Evolutionary conservation across 2,888 invertebrate species (phyloP), one percentile per base, ranked within the genome.

Genomic region (Trilocha varians): DNA sequence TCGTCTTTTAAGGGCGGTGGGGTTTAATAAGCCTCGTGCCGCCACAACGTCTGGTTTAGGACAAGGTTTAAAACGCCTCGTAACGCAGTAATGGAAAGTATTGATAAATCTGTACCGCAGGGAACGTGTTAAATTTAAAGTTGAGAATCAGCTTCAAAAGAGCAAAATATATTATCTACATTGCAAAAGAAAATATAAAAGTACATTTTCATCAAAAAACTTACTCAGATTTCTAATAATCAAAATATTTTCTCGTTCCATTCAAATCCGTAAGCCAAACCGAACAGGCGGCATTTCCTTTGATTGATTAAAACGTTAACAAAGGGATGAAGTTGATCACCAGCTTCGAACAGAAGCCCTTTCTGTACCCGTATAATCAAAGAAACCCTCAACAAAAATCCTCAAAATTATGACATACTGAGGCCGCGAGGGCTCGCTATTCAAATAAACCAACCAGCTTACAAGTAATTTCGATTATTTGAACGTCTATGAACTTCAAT

Each of bases 291-390:
- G 42, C 13, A 18, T 38, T 57, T 62, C 68, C 68, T 63, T 65
- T 84, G 85, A 84, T 85, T 85, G 85, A 85, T 85, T 85, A 85
- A 83, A 85, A 75, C 73, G 58, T 72, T 70, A 78, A 84, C 84
- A 83, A 79, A 76, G 74, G 80, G 82, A 79, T 82, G 74, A 77
- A 73, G 68, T 73, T 79, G 83, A 84, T 84, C 80, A 80, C 70
- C 61, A 64, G 77, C 78, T 79, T 78, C 78, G 75, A 67, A 59
- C 59, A 54, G 57, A 84, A 84, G 80, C 84, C 83, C 74, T 85
- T 79, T 78, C 76, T 78, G 64, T 70, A 65, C 65, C 57, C 59
- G 69, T 25, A 25, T 74, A 84, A 83, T 83, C 82, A 84, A 78
- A 83, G 78, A 71, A 75, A 64, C 64, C 70, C 72, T 63, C 68